These are phyloP conservation scores for Epinotia nisella DNA, from an alignment of 2,888 invertebrate species.

Conservation along the genomic window DNA sequence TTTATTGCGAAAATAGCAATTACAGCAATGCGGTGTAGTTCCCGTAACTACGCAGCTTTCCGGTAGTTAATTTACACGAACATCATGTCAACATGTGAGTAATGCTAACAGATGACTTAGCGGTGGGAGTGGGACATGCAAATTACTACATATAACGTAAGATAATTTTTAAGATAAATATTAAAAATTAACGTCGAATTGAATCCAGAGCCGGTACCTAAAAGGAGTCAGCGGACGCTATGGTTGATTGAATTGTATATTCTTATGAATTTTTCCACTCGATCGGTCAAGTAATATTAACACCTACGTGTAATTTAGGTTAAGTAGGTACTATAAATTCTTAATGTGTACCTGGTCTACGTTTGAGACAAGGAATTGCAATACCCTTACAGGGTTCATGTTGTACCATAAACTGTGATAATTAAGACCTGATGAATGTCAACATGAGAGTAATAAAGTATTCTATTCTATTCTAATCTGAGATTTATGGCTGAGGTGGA, in stretches of 20 bases:
- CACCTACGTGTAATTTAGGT: too few relatives aligned
- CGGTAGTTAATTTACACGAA: slow-evolving; percentile 18
- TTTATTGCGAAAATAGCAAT: neutral
- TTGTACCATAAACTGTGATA: too few relatives aligned
- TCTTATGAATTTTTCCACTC: slow-evolving; percentile 6
- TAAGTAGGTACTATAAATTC: too few relatives aligned
- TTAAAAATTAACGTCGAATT: neutral
- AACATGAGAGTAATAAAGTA: too few relatives aligned
- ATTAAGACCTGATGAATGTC: too few relatives aligned
- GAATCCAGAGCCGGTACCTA: neutral
- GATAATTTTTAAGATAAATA: too few relatives aligned
- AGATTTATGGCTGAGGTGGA: neutral
- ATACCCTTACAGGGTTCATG: too few relatives aligned
- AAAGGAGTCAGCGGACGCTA: neutral
- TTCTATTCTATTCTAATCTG: too few relatives aligned
- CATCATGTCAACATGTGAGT: slow-evolving; percentile 9
- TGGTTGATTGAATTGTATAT: neutral
- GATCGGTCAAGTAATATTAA: neutral
- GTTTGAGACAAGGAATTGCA: too few relatives aligned
- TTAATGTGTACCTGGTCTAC: too few relatives aligned
- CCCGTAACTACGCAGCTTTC: slow-evolving; percentile 11
- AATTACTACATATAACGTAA: too few relatives aligned
- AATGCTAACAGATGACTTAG: slow-evolving; percentile 8
- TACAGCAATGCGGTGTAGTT: slow-evolving; percentile 17
- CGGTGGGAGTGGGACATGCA: slow-evolving; percentile 8